Evolutionary conservation across 1,140 invertebrate genomes (phyloP), one percentile per base, ranked within the genome.

Genomic region (Drosophila fuyamai): DNA sequence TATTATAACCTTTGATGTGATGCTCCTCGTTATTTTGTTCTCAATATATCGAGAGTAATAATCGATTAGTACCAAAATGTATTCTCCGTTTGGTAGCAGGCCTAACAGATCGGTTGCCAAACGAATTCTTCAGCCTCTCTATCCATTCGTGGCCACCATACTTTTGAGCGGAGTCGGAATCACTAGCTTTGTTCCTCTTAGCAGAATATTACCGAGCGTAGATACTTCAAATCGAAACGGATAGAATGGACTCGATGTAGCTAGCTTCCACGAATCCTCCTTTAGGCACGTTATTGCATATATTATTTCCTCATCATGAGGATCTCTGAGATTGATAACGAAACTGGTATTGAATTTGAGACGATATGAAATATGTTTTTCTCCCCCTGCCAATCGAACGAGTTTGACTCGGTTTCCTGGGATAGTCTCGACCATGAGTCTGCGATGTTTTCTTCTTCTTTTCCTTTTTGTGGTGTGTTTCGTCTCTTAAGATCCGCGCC

Each of bases 321-420:
- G 3, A 36, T 79, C 14, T 60, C 12, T 36, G 58, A 60, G 50
- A 76, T 76, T 6, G 40, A 43, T 14, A 62, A 10, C 10, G 66
- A 62, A 10, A 5, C 53, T 44, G 66, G 73, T 5, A 68, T 46
- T 40, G 14, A 27, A 27, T 14, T 44, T 14, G 18, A 54, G 10
- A 67, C 35, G 14, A 61, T 32, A 41, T 23, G 41, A 41, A 58
- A 59, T 35, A 66, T 48, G 13, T 66, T 53, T n/a, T 60, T 41
- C 14, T 53, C 48, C 23, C 32, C 43, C n/a, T 44, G n/a, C 44
- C 18, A 59, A 62, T 57, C 40, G 10, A 50, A 59, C 27, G 53
- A n/a, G n/a, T 50, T 27, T n/a, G 36, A 9, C 3, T 14, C 40
- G 13, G 48, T 41, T 35, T 43, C 8, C 12, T 63, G 16, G 16